These are phyloP conservation scores for Dorcus parallelipipedus DNA, from an alignment of 2,888 invertebrate species.

Conservation along the genomic window DNA sequence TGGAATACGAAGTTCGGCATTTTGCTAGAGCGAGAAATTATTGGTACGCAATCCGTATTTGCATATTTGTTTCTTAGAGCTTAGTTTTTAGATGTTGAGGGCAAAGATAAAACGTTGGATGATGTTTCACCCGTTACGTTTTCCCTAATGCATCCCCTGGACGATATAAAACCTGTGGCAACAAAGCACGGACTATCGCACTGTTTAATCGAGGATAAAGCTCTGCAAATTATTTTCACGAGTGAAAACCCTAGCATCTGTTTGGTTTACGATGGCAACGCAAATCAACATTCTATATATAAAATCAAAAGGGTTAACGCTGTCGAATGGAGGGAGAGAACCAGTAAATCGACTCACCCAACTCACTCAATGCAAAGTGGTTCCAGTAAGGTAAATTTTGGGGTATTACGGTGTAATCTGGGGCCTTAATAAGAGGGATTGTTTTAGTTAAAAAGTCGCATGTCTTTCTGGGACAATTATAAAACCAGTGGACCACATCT, in stretches of 20 bases:
- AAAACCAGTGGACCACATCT: conserved; percentile 26
- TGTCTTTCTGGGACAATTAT: conserved; percentile 41
- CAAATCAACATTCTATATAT: conserved; percentile 79
- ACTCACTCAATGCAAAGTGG: conserved; percentile 28
- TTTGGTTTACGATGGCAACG: conserved; percentile 73
- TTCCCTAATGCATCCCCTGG: conserved; percentile 83
- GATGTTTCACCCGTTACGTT: conserved; percentile 69
- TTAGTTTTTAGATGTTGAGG: background rate
- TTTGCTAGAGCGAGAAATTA: conserved; percentile 70
- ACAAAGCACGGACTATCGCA: conserved; percentile 59
- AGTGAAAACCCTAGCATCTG: conserved; percentile 76
- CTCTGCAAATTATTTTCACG: conserved; percentile 68
- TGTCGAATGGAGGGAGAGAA: conserved; percentile 58
- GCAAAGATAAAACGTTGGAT: conserved; percentile 33
- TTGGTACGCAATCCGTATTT: conserved; percentile 22
- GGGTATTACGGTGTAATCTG: background rate
- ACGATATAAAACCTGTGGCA: conserved; percentile 84
- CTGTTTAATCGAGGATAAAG: conserved; percentile 63
- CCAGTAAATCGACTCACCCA: conserved; percentile 32
- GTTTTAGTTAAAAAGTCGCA: conserved; percentile 31
- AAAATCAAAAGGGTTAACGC: conserved; percentile 70
- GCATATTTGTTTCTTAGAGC: background rate
- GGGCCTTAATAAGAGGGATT: background rate
- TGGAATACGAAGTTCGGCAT: conserved; percentile 87
- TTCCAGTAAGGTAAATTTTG: conserved; percentile 32